These are phyloP conservation scores for Spilosoma lubricipeda DNA, from an alignment of 2,888 invertebrate species.

Conservation along the genomic window DNA sequence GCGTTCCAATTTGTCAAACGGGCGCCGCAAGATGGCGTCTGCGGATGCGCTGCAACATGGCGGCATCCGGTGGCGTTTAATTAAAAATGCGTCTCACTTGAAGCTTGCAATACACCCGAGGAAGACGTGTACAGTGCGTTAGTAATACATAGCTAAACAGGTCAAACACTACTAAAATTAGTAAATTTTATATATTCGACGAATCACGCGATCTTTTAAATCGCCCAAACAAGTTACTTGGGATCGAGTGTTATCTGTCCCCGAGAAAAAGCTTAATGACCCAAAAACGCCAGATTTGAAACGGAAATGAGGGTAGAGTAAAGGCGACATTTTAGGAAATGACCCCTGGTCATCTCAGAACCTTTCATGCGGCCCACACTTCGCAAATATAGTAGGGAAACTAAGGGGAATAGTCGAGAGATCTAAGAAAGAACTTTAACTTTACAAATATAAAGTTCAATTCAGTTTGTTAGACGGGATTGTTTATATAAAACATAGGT, in stretches of 20 bases:
- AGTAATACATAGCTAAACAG: conserved; percentile 52
- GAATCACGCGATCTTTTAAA: neutral
- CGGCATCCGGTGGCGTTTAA: conserved; percentile 81
- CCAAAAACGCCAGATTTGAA: conserved; percentile 58
- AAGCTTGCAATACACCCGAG: conserved; percentile 63
- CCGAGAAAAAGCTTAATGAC: conserved; percentile 52
- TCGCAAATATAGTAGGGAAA: conserved; percentile 63
- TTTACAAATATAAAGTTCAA: conserved; percentile 21
- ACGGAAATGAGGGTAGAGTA: conserved; percentile 71
- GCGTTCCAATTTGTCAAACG: conserved; percentile 86
- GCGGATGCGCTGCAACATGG: conserved; percentile 77
- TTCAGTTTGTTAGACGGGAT: conserved; percentile 25
- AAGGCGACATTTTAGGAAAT: conserved; percentile 69
- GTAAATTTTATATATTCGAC: neutral
- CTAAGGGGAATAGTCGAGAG: conserved; percentile 42
- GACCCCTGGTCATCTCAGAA: conserved; percentile 62
- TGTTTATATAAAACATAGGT: conserved; percentile 54
- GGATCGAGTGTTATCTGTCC: conserved; percentile 18
- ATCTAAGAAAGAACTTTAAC: conserved; percentile 22
- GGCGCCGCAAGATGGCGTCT: conserved; percentile 82
- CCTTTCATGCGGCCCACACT: conserved; percentile 59
- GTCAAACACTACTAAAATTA: conserved; percentile 35
- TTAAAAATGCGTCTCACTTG: conserved; percentile 84
- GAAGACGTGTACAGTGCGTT: conserved; percentile 61
- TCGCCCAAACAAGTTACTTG: neutral